Percentiles rank a stretch among this genome's conserved stretches.
These are phyloP conservation scores for Andrena chrysosceles DNA, from an alignment of 2,888 invertebrate species.

Conservation along the genomic window DNA sequence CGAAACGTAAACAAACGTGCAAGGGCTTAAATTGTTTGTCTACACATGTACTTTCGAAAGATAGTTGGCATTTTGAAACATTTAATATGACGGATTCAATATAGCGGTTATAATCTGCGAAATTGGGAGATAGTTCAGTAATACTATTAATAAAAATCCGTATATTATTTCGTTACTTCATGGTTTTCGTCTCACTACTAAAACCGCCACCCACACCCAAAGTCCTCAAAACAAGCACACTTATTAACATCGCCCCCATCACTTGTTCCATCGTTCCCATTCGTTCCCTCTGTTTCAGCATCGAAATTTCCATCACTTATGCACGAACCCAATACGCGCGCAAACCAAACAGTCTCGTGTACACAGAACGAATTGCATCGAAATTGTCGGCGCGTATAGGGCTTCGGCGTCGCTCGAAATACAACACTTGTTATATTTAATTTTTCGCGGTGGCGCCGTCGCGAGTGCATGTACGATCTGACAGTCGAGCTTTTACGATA, in stretches of 20 bases:
- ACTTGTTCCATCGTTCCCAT: background rate
- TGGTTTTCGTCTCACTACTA: background rate
- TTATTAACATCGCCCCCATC: too few relatives aligned
- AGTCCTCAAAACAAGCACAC: too few relatives aligned
- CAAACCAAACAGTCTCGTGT: slow-evolving; percentile 35
- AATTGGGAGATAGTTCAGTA: too few relatives aligned
- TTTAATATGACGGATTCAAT: too few relatives aligned
- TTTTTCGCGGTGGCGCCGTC: slow-evolving; percentile 18
- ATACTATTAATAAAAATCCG: too few relatives aligned
- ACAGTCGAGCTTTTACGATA: slow-evolving; percentile 27
- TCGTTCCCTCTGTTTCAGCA: slow-evolving; percentile 2
- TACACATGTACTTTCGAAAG: too few relatives aligned
- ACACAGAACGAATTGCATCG: slow-evolving; percentile 27
- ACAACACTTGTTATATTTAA: slow-evolving; percentile 39
- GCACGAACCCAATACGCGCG: slow-evolving; percentile 34
- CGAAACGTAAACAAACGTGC: too few relatives aligned
- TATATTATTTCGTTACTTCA: too few relatives aligned
- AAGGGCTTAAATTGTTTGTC: too few relatives aligned
- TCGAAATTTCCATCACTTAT: slow-evolving; percentile 30
- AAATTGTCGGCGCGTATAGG: slow-evolving; percentile 21
- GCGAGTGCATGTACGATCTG: background rate
- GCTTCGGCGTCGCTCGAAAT: background rate
- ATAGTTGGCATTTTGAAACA: too few relatives aligned
- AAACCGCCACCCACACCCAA: background rate
- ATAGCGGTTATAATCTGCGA: too few relatives aligned